Base-by-base conservation (phyloP, 2,888 invertebrate genomes). In the Yponomeuta plumbellus region DNA sequence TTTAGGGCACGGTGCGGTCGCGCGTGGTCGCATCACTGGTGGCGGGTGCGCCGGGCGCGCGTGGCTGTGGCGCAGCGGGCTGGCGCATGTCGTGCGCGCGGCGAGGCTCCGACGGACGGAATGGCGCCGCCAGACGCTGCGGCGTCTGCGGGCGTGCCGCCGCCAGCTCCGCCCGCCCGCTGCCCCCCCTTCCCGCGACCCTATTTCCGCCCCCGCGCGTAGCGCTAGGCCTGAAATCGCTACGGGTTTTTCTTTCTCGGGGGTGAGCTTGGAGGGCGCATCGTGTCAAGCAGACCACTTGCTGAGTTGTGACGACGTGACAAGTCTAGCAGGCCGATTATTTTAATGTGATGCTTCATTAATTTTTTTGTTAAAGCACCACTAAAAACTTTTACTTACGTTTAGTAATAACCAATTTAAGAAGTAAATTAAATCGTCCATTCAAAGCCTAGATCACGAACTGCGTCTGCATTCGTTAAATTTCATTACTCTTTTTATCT, bases 31-130 rank as follows among this genome's bases (percentile, higher is more conserved):
- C 44, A 52, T 52, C 44, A 52, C 44, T 52, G 44, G 44, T 52
- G 86, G 86, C 80, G 83, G 85, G 88, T 87, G 88, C 80, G 86
- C 86, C 85, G 83, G 81, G 81, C 81, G 81, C 74, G 78, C 75
- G 77, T 65, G 67, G 65, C 64, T 66, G 67, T 57, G 66, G 64
- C 34, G 66, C 56, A 65, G 61, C 21, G 40, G 44, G 59, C 11
- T 8, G 64, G 72, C 71, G 69, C 72, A 70, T 58, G 68, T 66
- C 85, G 84, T 83, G 82, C 80, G 80, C 76, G 70, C 83, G 75
- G 84, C 78, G 79, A 73, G 77, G 74, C 84, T 83, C 83, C 84
- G 82, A 17, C 80, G 70, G 56, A 62, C 66, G 74, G 70, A 66
- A 66, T 67, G 68, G 69, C 62, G 70, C 68, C 72, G 70, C 83